Conservation (phyloP, 2,888 invertebrate genomes). For the Pimpla rufipes region DNA sequence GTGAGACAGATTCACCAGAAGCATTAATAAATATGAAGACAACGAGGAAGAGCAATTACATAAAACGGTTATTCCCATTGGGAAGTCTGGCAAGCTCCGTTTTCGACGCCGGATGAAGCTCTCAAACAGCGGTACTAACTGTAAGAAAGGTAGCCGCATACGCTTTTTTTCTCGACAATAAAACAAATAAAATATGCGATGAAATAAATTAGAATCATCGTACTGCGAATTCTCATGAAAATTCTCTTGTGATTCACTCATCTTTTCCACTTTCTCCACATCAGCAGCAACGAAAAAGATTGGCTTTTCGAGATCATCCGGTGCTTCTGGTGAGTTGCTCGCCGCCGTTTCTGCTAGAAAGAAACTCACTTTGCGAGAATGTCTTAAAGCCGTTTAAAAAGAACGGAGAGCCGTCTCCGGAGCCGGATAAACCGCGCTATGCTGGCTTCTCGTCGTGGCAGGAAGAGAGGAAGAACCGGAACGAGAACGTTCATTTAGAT, state of each 20-base stretch:
- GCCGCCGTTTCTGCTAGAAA: slow-evolving; percentile 27
- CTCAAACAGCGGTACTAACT: slow-evolving; percentile 7
- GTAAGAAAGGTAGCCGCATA: slow-evolving; percentile 6
- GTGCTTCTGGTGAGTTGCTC: slow-evolving; percentile 28
- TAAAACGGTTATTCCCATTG: slow-evolving; percentile 26
- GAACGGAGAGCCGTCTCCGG: slow-evolving; percentile 53
- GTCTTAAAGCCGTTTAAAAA: slow-evolving; percentile 75
- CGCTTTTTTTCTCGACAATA: background rate
- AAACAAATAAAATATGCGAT: background rate
- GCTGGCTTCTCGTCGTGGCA: slow-evolving; percentile 39
- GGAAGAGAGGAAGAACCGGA: slow-evolving; percentile 71
- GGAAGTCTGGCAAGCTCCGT: slow-evolving; percentile 42
- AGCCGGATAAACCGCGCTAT: slow-evolving; percentile 65
- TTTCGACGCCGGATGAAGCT: slow-evolving; percentile 33
- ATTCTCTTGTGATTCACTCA: slow-evolving; percentile 33
- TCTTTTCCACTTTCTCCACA: slow-evolving; percentile 30
- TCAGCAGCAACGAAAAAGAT: slow-evolving; percentile 50
- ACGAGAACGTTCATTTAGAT: slow-evolving; percentile 81
- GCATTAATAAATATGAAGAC: too few relatives aligned
- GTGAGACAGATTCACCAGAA: too few relatives aligned
- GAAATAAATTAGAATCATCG: slow-evolving; percentile 9
- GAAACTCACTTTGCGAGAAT: slow-evolving; percentile 71
- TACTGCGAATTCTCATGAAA: slow-evolving; percentile 14
- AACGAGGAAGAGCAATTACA: background rate
- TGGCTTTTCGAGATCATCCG: slow-evolving; percentile 48